phyloP scores from a whole-genome alignment of 2,797 vertebrate genomes.

The Lepidocolaptes lacrymiger region DNA sequence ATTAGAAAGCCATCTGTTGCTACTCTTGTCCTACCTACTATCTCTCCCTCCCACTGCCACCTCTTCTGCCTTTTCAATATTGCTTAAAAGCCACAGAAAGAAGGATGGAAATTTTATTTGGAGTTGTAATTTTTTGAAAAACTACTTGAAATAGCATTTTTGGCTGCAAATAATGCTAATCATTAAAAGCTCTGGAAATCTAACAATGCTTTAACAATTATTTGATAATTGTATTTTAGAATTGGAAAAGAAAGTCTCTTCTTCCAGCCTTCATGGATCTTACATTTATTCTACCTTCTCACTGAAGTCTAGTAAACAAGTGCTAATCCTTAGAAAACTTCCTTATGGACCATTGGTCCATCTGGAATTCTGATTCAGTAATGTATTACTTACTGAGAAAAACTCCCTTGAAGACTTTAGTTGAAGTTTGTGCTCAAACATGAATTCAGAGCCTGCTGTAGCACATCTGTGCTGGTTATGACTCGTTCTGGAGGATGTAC shows the following conservation, averaged over 20 bases:
- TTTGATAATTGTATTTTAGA: neutral
- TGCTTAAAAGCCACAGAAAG: constrained; percentile 17
- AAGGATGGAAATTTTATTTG: constrained; percentile 9
- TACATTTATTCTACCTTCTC: neutral
- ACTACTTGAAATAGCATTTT: neutral
- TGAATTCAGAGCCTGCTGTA: neutral
- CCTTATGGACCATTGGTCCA: neutral
- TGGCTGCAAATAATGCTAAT: neutral
- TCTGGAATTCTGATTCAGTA: neutral
- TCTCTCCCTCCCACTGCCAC: neutral
- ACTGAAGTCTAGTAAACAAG: neutral
- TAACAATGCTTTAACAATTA: neutral
- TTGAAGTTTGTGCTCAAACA: neutral
- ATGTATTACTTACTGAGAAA: neutral
- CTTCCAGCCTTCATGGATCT: neutral
- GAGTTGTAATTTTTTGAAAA: neutral
- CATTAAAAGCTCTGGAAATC: neutral
- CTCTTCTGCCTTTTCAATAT: neutral
- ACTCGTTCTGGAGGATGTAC: neutral
- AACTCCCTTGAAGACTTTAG: neutral
- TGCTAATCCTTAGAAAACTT: neutral
- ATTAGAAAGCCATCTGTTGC: neutral
- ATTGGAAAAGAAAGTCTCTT: neutral
- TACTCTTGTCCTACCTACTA: neutral
- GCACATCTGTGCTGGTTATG: neutral